Evolutionary conservation across 2,797 vertebrate genomes (phyloP).

Genomic region (Poeciliopsis turneri): DNA sequence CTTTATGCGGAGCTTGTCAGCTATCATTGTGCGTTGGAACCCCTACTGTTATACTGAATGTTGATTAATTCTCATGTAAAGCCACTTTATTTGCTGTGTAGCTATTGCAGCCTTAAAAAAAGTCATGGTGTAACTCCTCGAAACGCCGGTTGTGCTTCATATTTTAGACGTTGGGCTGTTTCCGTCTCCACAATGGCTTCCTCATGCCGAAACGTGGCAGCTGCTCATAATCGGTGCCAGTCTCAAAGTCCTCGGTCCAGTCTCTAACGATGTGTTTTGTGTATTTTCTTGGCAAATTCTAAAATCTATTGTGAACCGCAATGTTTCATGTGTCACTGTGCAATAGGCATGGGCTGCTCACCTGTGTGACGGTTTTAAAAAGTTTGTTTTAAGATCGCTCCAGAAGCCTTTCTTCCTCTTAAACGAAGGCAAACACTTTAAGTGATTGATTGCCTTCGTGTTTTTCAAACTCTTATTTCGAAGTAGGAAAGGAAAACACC

Average conservation of each 20-base stretch:
- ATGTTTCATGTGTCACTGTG: background rate
- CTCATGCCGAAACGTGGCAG: constrained; percentile 20
- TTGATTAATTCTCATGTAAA: constrained; percentile 51
- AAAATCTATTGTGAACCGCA: background rate
- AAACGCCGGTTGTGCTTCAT: constrained; percentile 49
- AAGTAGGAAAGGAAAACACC: background rate
- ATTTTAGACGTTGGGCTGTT: constrained; percentile 18
- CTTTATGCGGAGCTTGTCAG: constrained; percentile 44
- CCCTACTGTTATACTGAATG: constrained; percentile 63
- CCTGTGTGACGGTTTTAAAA: background rate
- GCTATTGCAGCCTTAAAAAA: constrained; percentile 22
- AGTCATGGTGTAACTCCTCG: constrained; percentile 13
- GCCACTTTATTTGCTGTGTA: constrained; percentile 37
- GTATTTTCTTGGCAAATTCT: background rate
- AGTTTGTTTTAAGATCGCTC: background rate
- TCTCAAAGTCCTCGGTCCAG: constrained; percentile 12
- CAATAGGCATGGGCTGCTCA: background rate
- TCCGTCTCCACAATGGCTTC: background rate
- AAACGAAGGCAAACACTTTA: background rate
- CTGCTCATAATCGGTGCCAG: constrained; percentile 33
- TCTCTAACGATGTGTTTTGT: background rate
- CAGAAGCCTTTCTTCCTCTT: background rate
- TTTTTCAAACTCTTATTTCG: background rate
- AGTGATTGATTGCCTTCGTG: background rate
- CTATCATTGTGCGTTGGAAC: constrained; percentile 50